Evolutionary conservation across 2,888 invertebrate species (phyloP).

Genomic region (Biston betularia): DNA sequence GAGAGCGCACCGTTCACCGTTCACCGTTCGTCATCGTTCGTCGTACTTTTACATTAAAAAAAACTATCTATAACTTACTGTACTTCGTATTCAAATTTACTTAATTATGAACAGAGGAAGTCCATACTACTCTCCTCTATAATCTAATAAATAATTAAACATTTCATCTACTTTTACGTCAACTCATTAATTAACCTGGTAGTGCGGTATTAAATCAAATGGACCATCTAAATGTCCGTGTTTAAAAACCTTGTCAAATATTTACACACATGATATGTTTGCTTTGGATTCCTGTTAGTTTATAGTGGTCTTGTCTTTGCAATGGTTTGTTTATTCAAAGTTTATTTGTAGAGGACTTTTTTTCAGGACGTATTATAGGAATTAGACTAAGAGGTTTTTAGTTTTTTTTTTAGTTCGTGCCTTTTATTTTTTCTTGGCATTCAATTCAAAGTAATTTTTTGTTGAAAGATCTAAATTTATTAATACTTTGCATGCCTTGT

Average conservation of each 20-base stretch:
- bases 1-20: no score
- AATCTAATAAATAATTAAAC: conserved; percentile 6
- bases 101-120: not conserved
- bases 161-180: conserved; percentile 5
- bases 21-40: no score
- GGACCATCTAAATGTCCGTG: conserved; percentile 13
- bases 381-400: not conserved
- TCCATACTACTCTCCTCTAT: not conserved
- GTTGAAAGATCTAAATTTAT: not conserved
- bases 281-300: conserved; percentile 22
- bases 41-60: no score
- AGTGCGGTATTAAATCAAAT: conserved; percentile 12
- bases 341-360: conserved; percentile 19
- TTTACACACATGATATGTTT: conserved; percentile 26
- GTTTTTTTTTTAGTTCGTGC: no score
- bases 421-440: not conserved
- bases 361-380: not conserved
- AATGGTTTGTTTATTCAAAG: conserved; percentile 4
- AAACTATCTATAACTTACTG: not conserved
- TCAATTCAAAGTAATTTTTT: no score
- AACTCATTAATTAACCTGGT: conserved; percentile 2
- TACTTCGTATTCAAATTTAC: not conserved
- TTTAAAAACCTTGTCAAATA: conserved; percentile 25
- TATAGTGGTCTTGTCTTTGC: conserved; percentile 16
- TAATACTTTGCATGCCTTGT: no score